phyloP scores from a whole-genome alignment of 2,113 vertebrate genomes.

The Vulpes ferrilata region DNA sequence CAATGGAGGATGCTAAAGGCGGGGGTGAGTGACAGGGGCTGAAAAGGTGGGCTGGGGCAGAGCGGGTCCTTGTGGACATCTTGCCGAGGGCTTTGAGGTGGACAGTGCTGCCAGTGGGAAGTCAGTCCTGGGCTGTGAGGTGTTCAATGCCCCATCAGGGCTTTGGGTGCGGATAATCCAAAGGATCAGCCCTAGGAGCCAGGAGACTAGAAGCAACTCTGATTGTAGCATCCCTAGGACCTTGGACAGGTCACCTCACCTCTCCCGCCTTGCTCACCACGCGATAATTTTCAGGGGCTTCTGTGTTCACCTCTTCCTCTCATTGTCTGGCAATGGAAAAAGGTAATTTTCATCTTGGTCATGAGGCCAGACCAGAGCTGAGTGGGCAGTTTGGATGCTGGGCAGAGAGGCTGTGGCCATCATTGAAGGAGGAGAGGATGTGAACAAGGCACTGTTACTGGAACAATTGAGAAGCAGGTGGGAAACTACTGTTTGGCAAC shows the following conservation, averaged over 20 bases:
- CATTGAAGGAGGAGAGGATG: background rate
- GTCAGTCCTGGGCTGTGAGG: background rate
- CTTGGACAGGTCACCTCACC: background rate
- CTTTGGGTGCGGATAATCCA: background rate
- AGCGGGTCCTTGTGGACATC: background rate
- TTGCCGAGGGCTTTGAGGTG: background rate
- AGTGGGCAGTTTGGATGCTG: no score
- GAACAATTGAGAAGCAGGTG: background rate
- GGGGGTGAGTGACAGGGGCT: background rate
- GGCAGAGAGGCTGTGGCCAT: background rate
- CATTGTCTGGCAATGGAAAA: background rate
- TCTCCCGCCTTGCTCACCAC: background rate
- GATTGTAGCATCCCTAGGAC: background rate
- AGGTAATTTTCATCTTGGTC: background rate
- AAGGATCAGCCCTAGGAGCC: background rate
- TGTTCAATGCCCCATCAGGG: background rate
- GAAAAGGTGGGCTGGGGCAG: background rate
- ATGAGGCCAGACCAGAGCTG: background rate
- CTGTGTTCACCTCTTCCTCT: background rate
- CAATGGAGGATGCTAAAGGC: background rate
- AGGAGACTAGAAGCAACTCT: background rate
- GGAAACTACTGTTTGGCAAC: background rate
- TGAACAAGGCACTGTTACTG: fast-evolving
- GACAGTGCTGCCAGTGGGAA: background rate
- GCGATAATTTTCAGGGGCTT: no score